Base-by-base conservation (phyloP, 2,113 vertebrate genomes). In the Isichthys henryi region DNA sequence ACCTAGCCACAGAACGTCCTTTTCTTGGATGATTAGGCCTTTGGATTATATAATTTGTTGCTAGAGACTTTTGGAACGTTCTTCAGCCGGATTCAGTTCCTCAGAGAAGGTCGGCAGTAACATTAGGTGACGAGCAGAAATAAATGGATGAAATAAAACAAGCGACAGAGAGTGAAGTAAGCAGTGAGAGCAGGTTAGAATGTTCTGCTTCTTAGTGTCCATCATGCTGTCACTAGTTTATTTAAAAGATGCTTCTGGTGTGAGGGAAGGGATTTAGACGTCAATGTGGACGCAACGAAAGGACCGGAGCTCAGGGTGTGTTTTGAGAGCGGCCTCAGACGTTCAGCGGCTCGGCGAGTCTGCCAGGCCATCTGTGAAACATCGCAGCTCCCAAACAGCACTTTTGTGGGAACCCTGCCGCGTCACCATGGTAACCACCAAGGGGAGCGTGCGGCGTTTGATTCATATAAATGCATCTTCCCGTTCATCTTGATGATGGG, bases 31-130 rank as follows among this genome's bases (percentile, higher is more conserved):
- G 90, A 91, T 88, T 91, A 90, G 90, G 89, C 70, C 66, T 87
- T 82, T 53, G 23, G 58, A 89, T 92, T 93, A 91, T 93, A 91
- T 92, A 91, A 93, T 91, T 58, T 62, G 62, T 91, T 90, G 66
- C 90, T 91, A 88, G 82, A 91, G 87, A 89, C 88, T 82, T 88
- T 77, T 80, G 86, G 62, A 87, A 89, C 13, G 58, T 88, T 86
- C 70, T 88, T 49, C 88, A 89, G 74, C 17, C 35, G 58, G 89
- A 90, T 90, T 91, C 86, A 90, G 50, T 87, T 87, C 85, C 27
- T 52, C 19, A 27, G 21, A 53, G 85, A 87, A 87, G 31, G 8
- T 15, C 5, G 83, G 23, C n/a, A 27, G 82, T 84, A 87, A 53
- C 39, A 53, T 87, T 87, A 35, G n/a, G 85, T 48, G 39, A 84